phyloP scores from a whole-genome alignment of 2,113 vertebrate species.

The Nothoprocta perdicaria region DNA sequence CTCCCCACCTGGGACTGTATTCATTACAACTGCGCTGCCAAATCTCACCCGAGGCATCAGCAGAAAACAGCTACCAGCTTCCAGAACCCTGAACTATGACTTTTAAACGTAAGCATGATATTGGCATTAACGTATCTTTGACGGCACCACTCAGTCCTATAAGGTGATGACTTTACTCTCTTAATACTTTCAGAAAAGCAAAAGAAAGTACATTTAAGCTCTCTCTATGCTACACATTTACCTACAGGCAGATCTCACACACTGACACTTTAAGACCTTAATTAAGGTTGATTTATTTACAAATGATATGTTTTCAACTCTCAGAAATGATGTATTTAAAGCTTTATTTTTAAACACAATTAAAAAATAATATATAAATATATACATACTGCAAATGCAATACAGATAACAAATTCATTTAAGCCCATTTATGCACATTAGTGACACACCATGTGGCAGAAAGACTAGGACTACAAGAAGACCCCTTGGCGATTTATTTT shows the following conservation, averaged over 20 bases:
- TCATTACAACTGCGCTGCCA: not conserved
- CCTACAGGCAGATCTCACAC: constrained; percentile 69
- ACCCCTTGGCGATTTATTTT: constrained; percentile 99
- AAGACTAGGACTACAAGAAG: constrained; percentile 93
- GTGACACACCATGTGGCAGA: constrained; percentile 99
- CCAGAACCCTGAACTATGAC: not conserved
- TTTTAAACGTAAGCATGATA: not conserved
- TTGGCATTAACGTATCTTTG: constrained; percentile 45
- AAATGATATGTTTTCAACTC: constrained; percentile 86
- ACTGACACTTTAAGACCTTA: constrained; percentile 83
- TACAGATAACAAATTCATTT: constrained; percentile 99
- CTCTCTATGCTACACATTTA: constrained; percentile 46
- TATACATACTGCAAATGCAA: constrained; percentile 99
- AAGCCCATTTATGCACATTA: constrained; percentile 99
- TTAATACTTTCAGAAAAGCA: constrained; percentile 58
- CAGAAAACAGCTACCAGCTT: constrained; percentile 1
- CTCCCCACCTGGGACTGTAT: not conserved
- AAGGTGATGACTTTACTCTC: constrained; percentile 68
- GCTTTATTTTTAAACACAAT: constrained; percentile 99
- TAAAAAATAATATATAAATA: constrained; percentile 99
- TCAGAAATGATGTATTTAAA: constrained; percentile 91
- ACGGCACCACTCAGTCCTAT: constrained; percentile 20
- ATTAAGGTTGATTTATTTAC: constrained; percentile 99
- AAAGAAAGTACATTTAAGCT: constrained; percentile 57
- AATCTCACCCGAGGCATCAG: constrained; percentile 56